A percentile compares a stretch with the other conserved stretches of the same genome.
phyloP scores from a whole-genome alignment of 2,113 vertebrate genomes.

The Ictalurus punctatus region DNA sequence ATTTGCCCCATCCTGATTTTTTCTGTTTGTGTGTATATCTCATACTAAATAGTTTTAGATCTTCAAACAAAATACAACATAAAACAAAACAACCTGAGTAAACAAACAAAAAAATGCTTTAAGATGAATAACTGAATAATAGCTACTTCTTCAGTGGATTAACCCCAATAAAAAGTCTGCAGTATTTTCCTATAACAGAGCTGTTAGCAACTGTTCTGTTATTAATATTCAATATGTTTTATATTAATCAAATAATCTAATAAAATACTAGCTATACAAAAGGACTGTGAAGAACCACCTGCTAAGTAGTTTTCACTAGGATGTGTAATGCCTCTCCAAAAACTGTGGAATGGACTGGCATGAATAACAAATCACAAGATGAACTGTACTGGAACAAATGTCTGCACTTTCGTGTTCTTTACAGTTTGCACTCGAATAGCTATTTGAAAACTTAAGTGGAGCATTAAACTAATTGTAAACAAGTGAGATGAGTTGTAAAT shows the following conservation, averaged over 20 bases:
- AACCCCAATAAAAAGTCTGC: not conserved
- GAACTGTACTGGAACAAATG: not conserved
- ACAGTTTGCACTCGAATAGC: not conserved
- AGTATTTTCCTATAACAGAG: not conserved
- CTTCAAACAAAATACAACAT: no score
- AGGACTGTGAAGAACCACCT: not conserved
- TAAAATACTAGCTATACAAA: not conserved
- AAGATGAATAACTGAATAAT: not conserved
- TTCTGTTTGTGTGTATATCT: no score
- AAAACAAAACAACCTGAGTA: no score
- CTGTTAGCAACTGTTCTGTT: not conserved
- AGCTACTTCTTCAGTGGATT: not conserved
- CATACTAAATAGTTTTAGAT: no score
- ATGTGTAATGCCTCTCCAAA: not conserved
- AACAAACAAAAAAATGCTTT: not conserved
- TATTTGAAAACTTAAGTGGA: slow-evolving; percentile 27
- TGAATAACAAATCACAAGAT: not conserved
- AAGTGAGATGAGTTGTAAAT: slow-evolving; percentile 16
- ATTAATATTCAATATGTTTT: not conserved
- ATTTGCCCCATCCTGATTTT: no score
- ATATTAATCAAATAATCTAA: not conserved
- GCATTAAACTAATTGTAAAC: slow-evolving; percentile 18
- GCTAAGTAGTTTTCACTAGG: not conserved
- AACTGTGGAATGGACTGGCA: not conserved
- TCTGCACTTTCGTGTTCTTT: not conserved